Conservation (phyloP, 2,113 vertebrate species). For the Corynorhinus townsendii region DNA sequence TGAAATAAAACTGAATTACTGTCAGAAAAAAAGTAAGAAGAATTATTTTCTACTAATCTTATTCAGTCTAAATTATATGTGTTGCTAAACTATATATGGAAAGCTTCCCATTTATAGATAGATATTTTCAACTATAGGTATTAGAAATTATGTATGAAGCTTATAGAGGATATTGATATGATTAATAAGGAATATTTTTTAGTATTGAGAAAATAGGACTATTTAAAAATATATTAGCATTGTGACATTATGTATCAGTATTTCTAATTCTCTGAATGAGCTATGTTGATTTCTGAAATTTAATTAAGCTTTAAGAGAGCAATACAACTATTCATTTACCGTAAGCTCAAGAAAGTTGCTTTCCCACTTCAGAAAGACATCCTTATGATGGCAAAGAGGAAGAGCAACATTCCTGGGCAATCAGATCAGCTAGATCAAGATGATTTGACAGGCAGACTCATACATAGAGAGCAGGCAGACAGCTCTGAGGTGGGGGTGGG, state of each 20-base stretch:
- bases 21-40: constrained; percentile 2
- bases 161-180: neutral
- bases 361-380: neutral
- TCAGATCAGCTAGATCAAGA: neutral
- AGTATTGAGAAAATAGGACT: neutral
- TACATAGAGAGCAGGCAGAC: too few species aligned
- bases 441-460: neutral
- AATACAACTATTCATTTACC: neutral
- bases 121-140: neutral
- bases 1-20: constrained; percentile 29
- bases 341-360: neutral
- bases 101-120: neutral
- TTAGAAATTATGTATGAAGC: neutral
- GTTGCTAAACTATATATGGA: neutral
- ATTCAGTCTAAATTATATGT: neutral
- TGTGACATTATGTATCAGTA: neutral
- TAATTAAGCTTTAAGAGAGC: neutral
- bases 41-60: neutral
- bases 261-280: neutral
- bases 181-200: neutral
- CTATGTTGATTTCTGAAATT: neutral
- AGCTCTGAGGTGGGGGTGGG: too few species aligned
- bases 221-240: neutral
- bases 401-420: neutral
- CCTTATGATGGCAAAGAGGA: too few species aligned